phyloP scores from a whole-genome alignment of 2,888 invertebrate genomes.

The Xylophagus ater region DNA sequence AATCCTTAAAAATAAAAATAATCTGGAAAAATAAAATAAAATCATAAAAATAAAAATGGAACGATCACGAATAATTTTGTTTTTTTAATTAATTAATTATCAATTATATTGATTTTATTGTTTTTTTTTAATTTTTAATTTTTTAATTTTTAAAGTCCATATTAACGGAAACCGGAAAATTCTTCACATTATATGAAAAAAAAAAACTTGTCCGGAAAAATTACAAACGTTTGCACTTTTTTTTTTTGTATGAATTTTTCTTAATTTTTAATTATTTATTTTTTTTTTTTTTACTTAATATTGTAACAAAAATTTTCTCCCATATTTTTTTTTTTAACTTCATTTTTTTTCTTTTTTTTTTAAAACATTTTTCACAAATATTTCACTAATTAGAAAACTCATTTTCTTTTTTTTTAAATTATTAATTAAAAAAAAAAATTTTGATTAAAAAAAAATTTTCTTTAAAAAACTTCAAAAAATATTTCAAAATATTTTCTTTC shows the following conservation, averaged over 20 bases:
- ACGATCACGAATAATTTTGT: too few species aligned
- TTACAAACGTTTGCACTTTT: too few species aligned
- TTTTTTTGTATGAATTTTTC: background rate
- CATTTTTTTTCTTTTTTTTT: too few species aligned
- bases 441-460: background rate
- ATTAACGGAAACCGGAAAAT: conserved; percentile 1
- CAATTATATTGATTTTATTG: background rate
- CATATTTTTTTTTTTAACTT: conserved; percentile 7
- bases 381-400: conserved; percentile 4
- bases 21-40: conserved; percentile 8
- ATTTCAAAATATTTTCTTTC: background rate
- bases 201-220: too few species aligned
- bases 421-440: too few species aligned
- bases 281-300: conserved; percentile 4
- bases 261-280: conserved; percentile 3
- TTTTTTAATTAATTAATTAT: conserved; percentile 3
- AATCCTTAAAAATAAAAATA: conserved; percentile 25
- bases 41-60: too few species aligned
- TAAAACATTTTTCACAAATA: conserved; percentile 3
- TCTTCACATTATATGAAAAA: too few species aligned
- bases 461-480: background rate
- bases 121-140: conserved; percentile 3
- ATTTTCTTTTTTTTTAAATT: conserved; percentile 3
- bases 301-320: conserved; percentile 17
- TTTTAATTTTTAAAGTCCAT: background rate